Base-by-base conservation (phyloP, 1,140 invertebrate genomes). In the Euwallacea fornicatus region DNA sequence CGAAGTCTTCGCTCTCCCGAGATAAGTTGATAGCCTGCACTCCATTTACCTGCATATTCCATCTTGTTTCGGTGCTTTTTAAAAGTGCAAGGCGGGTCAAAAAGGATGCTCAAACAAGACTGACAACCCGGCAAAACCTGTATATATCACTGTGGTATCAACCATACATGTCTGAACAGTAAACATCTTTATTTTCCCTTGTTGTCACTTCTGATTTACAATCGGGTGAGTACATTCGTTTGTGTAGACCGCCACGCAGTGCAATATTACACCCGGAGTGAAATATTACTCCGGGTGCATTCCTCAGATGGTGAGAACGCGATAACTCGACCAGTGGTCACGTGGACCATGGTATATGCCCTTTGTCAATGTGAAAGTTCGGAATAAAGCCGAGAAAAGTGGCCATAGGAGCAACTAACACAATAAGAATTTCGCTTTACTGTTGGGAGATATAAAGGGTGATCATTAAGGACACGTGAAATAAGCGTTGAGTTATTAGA, bases 121-220 rank as follows among this genome's bases (percentile, higher is more conserved):
- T 13, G 46, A 13, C 13, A 50, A 10, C 13, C 46, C 46, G 9
- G 46, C 46, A 50, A 50, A 50, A 50, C 46, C 13, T 50, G 42
- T 47, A 8, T 54, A 21, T 42, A 43, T 61, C 42, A 42, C 21
- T 33, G 42, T 21, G 21, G 59, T n/a, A 42, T 65, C 11, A 53
- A 65, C 41, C 63, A 33, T 56, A 59, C 65, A 58, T 59, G 42
- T 58, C 54, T 55, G 55, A 66, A 69, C 66, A 69, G 66, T 61
- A 69, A 69, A 69, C 66, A 61, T 69, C 66, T 69, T 69, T 69
- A 69, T 69, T 69, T 67, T 61, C 58, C 58, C 58, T 61, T 61
- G 55, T 69, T 69, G 66, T 69, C 66, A 69, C 66, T 69, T 69
- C 66, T 69, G 66, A 69, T 69, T 69, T 69, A 69, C 66, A 50